Percentiles rank a stretch among this genome's conserved stretches.
Evolutionary conservation across 2,797 vertebrate species (phyloP).

Genomic region (Propithecus perrieri): DNA sequence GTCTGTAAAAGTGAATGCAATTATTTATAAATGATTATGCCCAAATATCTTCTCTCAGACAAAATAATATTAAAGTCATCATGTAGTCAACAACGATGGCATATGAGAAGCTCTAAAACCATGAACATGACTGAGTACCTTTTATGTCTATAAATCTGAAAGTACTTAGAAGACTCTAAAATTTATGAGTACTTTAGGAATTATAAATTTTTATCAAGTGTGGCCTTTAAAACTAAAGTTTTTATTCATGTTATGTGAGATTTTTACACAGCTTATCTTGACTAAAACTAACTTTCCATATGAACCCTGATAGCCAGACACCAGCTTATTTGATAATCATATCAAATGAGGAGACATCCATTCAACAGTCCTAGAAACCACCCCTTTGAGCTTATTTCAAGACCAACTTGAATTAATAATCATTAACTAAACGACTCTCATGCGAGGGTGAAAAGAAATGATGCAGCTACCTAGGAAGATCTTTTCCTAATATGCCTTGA

Average conservation of each 20-base stretch:
- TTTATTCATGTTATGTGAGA: constrained; percentile 51
- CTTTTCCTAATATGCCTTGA: neutral
- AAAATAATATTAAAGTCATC: constrained; percentile 67
- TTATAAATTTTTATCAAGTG: constrained; percentile 80
- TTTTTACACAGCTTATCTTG: constrained; percentile 28
- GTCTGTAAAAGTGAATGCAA: neutral
- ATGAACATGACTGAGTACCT: constrained; percentile 54
- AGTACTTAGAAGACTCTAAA: constrained; percentile 69
- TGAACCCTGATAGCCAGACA: neutral
- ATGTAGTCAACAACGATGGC: constrained; percentile 29
- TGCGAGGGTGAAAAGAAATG: neutral
- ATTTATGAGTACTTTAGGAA: constrained; percentile 76
- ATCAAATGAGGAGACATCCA: neutral
- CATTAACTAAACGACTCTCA: neutral
- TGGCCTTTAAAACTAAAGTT: constrained; percentile 77
- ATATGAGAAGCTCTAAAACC: constrained; percentile 51
- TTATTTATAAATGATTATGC: constrained; percentile 63
- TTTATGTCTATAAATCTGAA: constrained; percentile 78
- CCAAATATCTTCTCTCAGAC: constrained; percentile 17
- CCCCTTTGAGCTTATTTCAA: neutral
- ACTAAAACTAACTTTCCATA: constrained; percentile 25
- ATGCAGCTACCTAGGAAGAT: neutral
- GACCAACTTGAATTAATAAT: neutral
- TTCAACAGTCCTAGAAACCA: neutral
- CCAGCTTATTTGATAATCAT: neutral